Evolutionary conservation across 2,113 vertebrate species (phyloP).

Genomic region (Coracopsis vasa): DNA sequence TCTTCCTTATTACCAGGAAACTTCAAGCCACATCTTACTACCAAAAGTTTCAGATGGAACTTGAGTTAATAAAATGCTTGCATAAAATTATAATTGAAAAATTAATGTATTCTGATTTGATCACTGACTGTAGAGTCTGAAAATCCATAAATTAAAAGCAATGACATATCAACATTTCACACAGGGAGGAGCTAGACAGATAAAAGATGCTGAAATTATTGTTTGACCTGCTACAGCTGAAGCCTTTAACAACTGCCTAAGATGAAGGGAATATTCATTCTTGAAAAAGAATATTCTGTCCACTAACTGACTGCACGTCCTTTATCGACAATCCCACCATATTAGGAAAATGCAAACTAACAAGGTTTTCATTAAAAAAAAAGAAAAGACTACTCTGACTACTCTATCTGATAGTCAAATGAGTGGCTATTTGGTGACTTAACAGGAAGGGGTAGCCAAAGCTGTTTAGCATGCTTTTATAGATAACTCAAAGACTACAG

Average conservation of each 20-base stretch:
- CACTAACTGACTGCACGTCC: rapidly evolving
- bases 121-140: not conserved
- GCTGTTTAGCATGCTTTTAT: not conserved
- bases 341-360: not conserved
- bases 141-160: not conserved
- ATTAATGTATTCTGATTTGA: not conserved
- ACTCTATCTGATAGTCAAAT: not conserved
- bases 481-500: not conserved
- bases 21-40: not conserved
- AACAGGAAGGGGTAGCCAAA: not conserved
- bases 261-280: not conserved
- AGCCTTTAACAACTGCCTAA: not conserved
- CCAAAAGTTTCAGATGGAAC: not conserved
- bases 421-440: not conserved
- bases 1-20: not conserved
- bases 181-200: not conserved
- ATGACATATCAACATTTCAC: not conserved
- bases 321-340: not conserved
- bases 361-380: not conserved
- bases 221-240: not conserved
- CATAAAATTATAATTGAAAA: not conserved
- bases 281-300: not conserved
- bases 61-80: not conserved
- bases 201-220: not conserved
- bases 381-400: rapidly evolving